Evolutionary conservation across 2,888 invertebrate genomes (phyloP).

Genomic region (Fragum fragum): DNA sequence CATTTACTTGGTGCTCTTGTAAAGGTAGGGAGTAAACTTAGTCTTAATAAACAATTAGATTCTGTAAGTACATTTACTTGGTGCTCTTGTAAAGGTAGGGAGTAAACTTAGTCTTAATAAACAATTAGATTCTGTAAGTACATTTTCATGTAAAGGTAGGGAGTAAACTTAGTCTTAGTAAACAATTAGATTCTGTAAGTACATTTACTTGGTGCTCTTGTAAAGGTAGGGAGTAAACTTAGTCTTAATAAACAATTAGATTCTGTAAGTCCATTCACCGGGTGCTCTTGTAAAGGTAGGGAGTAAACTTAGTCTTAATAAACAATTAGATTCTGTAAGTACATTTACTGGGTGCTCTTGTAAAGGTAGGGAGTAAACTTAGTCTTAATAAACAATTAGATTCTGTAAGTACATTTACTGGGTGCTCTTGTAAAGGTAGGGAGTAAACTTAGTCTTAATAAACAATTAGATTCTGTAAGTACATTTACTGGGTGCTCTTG

Average conservation of each 20-base stretch:
- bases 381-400: too few relatives aligned
- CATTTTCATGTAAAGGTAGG: constrained; percentile 88
- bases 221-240: background rate
- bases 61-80: too few relatives aligned
- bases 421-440: constrained; percentile 88
- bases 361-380: too few relatives aligned
- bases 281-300: constrained; percentile 66
- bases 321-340: background rate
- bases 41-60: too few relatives aligned
- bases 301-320: background rate
- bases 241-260: too few relatives aligned
- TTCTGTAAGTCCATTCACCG: constrained; percentile 15
- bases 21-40: too few relatives aligned
- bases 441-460: constrained; percentile 88
- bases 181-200: constrained; percentile 85
- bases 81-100: background rate
- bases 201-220: constrained; percentile 85
- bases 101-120: constrained; percentile 88
- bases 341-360: too few relatives aligned
- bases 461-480: constrained; percentile 86
- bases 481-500: too few relatives aligned
- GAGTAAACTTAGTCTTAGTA: constrained; percentile 88
- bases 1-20: too few relatives aligned
- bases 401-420: background rate
- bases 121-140: constrained; percentile 75